Evolutionary conservation across 2,797 vertebrate genomes (phyloP).

Genomic region (Falco concolor): DNA sequence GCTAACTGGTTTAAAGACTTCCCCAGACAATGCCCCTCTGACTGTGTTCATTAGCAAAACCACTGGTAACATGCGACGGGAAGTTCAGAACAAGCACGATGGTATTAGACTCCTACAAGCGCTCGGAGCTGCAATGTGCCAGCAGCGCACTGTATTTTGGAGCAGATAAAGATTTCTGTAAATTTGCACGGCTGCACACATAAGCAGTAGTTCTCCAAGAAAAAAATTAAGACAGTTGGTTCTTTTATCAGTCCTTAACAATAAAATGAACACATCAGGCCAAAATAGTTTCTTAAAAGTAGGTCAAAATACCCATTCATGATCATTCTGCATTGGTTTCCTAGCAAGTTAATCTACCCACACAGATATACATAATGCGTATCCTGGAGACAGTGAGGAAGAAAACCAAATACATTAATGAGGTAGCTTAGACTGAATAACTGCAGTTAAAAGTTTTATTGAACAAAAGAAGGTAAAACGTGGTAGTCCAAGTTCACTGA

Average conservation of each 20-base stretch:
- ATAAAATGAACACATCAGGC: neutral
- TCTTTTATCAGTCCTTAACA: neutral
- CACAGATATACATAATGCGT: neutral
- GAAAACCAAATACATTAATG: slow-evolving; percentile 57
- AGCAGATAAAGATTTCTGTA: neutral
- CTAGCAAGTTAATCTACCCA: slow-evolving; percentile 48
- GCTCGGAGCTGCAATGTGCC: neutral
- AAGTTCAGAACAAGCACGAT: neutral
- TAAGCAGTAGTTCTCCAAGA: neutral
- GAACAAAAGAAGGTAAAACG: slow-evolving; percentile 77
- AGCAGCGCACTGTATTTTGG: neutral
- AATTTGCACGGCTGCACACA: neutral
- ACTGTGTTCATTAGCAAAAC: neutral
- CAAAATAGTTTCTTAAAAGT: slow-evolving; percentile 33
- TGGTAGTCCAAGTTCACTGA: slow-evolving; percentile 73
- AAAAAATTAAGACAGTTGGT: neutral
- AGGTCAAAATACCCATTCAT: slow-evolving; percentile 37
- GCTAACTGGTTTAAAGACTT: neutral
- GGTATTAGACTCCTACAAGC: neutral
- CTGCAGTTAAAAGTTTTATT: slow-evolving; percentile 79
- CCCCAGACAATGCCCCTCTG: neutral
- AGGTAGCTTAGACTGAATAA: slow-evolving; percentile 60
- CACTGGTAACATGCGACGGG: neutral
- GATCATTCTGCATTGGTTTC: slow-evolving; percentile 49
- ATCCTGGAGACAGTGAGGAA: slow-evolving; percentile 54